Evolutionary conservation across 2,888 invertebrate species (phyloP).

Genomic region (Plagodis dolabraria): DNA sequence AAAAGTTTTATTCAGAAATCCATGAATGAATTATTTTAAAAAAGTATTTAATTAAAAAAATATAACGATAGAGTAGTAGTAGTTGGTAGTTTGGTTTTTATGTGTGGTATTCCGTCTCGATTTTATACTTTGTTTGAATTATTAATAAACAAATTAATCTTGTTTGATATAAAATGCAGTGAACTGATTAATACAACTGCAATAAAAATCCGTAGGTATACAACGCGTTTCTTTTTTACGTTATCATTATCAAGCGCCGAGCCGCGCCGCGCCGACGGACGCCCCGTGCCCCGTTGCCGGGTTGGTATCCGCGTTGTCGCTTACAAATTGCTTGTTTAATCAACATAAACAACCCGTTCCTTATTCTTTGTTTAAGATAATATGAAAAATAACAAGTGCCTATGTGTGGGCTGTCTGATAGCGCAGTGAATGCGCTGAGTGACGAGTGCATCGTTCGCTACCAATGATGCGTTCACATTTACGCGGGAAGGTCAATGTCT

Average conservation of each 20-base stretch:
- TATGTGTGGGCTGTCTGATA: constrained; percentile 75
- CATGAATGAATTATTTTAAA: no score
- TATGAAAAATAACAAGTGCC: constrained; percentile 59
- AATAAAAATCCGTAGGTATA: constrained; percentile 38
- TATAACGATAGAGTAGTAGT: no score
- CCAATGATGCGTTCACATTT: constrained; percentile 69
- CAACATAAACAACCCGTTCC: constrained; percentile 43
- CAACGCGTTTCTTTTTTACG: constrained; percentile 30
- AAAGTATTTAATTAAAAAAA: no score
- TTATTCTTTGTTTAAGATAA: constrained; percentile 66
- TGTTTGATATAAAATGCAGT: neutral
- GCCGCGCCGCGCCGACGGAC: constrained; percentile 25
- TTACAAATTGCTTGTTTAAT: constrained; percentile 43
- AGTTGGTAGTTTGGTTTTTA: no score
- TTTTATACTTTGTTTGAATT: no score
- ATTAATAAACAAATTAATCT: no score
- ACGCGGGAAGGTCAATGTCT: constrained; percentile 74
- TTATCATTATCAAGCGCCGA: constrained; percentile 38
- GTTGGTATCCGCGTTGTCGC: constrained; percentile 35
- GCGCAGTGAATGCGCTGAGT: constrained; percentile 34
- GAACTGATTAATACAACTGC: constrained; percentile 7
- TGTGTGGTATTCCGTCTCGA: no score
- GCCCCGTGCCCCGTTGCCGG: constrained; percentile 26
- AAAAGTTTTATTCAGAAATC: no score
- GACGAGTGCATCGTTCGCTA: constrained; percentile 69